Percentiles rank a stretch among this genome's conserved stretches.
phyloP scores from a whole-genome alignment of 92 coral and sea anemone species.

The Epizoanthus ramosus region DNA sequence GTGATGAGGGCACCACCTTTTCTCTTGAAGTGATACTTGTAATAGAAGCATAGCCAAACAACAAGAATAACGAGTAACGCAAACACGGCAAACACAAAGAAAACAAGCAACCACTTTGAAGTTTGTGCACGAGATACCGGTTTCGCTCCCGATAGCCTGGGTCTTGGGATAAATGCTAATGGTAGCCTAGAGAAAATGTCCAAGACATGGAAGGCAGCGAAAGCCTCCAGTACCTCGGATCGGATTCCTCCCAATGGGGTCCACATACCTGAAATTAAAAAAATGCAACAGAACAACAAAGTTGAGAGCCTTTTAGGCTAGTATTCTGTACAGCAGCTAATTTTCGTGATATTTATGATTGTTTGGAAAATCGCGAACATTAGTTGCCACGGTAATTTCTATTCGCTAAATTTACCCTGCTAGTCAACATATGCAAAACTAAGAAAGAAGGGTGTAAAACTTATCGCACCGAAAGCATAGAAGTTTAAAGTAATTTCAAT shows the following conservation, averaged over 20 bases:
- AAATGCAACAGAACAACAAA: neutral
- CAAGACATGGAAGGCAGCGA: neutral
- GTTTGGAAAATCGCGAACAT: too few species aligned
- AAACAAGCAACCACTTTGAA: neutral
- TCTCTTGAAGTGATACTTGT: conserved; percentile 14
- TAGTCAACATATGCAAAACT: too few species aligned
- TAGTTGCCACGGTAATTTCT: too few species aligned
- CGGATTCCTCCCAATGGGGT: conserved; percentile 20
- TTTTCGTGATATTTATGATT: too few species aligned
- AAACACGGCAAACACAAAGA: neutral
- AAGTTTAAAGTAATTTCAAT: too few species aligned
- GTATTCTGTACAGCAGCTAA: too few species aligned
- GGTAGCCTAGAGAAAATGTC: conserved; percentile 38
- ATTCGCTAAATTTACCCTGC: too few species aligned
- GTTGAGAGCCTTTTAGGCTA: neutral
- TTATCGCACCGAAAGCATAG: too few species aligned
- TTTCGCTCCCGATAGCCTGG: conserved; percentile 18
- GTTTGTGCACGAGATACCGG: neutral
- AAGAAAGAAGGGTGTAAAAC: too few species aligned
- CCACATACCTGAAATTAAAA: conserved; percentile 15
- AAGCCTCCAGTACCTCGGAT: neutral
- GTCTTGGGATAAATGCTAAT: conserved; percentile 20
- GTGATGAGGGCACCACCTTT: conserved; percentile 19
- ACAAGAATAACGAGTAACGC: conserved; percentile 2
- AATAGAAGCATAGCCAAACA: conserved; percentile 38